phyloP scores from a whole-genome alignment of 2,113 vertebrate species.

The Nothoprocta pentlandii region DNA sequence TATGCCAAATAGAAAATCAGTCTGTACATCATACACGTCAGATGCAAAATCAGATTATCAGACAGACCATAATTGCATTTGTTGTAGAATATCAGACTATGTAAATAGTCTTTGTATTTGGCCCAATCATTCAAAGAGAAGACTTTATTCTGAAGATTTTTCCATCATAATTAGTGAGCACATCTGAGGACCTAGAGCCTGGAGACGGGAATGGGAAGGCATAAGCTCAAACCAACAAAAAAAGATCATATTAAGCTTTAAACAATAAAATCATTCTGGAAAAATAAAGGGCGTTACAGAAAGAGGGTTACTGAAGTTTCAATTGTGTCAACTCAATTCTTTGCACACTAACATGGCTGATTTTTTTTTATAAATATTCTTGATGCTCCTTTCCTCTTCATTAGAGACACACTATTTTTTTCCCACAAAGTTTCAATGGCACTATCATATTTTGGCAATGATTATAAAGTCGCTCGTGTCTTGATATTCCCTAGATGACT shows the following conservation, averaged over 20 bases:
- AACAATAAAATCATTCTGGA: neutral
- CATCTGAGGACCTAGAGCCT: neutral
- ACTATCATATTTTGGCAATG: neutral
- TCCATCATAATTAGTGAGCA: neutral
- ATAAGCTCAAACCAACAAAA: neutral
- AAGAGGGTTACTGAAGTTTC: neutral
- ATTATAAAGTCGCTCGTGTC: neutral
- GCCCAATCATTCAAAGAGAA: neutral
- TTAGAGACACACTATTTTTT: neutral
- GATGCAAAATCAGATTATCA: neutral
- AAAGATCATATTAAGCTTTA: neutral
- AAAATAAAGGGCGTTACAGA: neutral
- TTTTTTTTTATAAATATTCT: neutral
- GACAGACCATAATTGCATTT: neutral
- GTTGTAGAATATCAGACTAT: neutral
- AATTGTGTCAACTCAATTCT: neutral
- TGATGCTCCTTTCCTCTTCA: neutral
- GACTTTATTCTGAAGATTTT: conserved; percentile 1
- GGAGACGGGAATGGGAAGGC: neutral
- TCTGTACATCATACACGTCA: neutral
- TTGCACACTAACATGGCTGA: neutral
- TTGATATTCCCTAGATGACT: neutral
- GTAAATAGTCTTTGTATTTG: neutral
- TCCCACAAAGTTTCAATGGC: neutral
- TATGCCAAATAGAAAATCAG: neutral